These are phyloP conservation scores for Drosophila punjabiensis DNA, from an alignment of 1,140 invertebrate species.

Conservation along the genomic window DNA sequence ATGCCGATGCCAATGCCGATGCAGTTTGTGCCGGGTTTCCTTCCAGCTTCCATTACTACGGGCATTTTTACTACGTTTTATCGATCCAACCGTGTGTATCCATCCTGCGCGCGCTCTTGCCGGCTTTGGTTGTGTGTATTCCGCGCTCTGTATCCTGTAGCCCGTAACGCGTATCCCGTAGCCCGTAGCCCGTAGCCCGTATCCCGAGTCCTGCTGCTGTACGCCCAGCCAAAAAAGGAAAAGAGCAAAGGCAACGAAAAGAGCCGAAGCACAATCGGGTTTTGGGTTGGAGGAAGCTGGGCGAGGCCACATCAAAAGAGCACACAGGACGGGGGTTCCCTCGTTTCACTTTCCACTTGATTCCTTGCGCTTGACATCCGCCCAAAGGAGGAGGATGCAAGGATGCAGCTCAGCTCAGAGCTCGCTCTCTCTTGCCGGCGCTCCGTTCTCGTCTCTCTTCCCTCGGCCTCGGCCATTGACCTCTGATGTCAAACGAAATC, in stretches of 20 bases:
- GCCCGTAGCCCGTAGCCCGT: conserved; percentile 6
- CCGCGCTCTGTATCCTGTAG: conserved; percentile 10
- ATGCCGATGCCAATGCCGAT: conserved; percentile 18
- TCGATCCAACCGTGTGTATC: conserved; percentile 64
- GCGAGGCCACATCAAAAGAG: conserved; percentile 81
- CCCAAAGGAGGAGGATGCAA: conserved; percentile 46
- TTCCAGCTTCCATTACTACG: conserved; percentile 84
- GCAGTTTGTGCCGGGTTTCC: conserved; percentile 24
- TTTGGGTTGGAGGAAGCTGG: conserved; percentile 19
- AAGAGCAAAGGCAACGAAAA: conserved; percentile 55
- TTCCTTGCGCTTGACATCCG: conserved; percentile 80
- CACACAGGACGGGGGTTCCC: conserved; percentile 33
- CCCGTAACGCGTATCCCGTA: conserved; percentile 1
- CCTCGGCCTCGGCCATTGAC: conserved; percentile 67
- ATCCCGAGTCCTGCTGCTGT: conserved; percentile 59
- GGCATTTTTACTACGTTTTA: conserved; percentile 84
- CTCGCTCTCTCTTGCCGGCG: conserved; percentile 49
- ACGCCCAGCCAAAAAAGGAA: conserved; percentile 65
- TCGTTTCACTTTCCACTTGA: conserved; percentile 82
- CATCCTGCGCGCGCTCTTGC: conserved; percentile 13
- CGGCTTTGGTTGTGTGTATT: conserved; percentile 29
- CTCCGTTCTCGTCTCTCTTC: conserved; percentile 28
- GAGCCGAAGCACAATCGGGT: conserved; percentile 22
- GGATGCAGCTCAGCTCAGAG: conserved; percentile 27
- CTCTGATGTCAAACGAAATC: conserved; percentile 83